These are phyloP conservation scores for Platorchestia sp. DNA, from an alignment of 1,140 invertebrate genomes.

Conservation along the genomic window DNA sequence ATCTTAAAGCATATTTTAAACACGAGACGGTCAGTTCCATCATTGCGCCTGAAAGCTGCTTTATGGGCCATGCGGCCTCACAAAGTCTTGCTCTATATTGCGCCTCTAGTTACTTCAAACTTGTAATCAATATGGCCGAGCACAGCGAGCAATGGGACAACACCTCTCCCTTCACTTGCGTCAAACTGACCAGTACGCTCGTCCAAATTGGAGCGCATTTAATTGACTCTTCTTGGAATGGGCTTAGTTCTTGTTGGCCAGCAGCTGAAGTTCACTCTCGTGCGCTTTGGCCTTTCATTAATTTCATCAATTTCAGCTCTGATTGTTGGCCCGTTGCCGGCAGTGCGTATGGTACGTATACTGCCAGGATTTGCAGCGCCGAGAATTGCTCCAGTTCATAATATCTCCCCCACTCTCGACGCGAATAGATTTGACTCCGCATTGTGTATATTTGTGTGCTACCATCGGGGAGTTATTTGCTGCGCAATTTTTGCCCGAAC, in stretches of 20 bases:
- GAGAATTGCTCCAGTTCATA: no score
- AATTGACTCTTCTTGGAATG: not conserved
- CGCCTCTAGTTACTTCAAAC: not conserved
- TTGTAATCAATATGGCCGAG: not conserved
- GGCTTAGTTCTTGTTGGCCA: not conserved
- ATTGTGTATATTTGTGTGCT: no score
- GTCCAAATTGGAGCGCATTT: not conserved
- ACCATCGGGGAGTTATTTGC: no score
- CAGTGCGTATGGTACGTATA: not conserved
- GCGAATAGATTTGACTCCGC: no score
- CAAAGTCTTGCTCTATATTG: not conserved
- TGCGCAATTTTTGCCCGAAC: not conserved
- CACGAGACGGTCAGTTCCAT: not conserved
- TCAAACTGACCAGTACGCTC: not conserved
- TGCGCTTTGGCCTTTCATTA: not conserved
- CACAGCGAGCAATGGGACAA: not conserved
- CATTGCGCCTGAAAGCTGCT: not conserved
- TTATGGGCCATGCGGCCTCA: not conserved
- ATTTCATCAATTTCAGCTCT: not conserved
- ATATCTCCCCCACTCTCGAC: no score
- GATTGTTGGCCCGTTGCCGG: not conserved
- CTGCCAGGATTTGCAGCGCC: no score
- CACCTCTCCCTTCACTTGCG: not conserved
- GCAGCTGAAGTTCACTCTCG: not conserved
- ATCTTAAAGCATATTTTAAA: not conserved